Evolutionary conservation across 92 coral and sea anemone genomes (phyloP), one percentile per base, ranked within the genome.

Genomic region (Montipora capitata): DNA sequence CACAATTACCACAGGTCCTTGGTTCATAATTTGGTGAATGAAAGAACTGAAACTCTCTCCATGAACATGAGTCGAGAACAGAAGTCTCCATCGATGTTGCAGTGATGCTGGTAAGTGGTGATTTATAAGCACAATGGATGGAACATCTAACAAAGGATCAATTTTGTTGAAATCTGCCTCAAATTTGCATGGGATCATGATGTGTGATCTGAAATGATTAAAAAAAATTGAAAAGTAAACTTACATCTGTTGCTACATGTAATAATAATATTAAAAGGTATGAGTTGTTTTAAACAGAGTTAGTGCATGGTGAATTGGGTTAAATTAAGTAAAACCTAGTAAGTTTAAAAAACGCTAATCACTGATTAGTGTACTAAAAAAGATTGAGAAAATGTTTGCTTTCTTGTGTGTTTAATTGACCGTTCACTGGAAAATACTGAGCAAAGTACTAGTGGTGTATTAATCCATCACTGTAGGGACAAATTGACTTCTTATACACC

Each of bases 1-100:
- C 10, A 95, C 75, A 17, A 96, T 69, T 5, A 95, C 10, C 8
- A 94, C 72, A 39, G 99, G 99, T 0, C 99, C 99, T 87, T 96
- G 99, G 78, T 96, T 94, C 16, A 79, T 79, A 8, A 96, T 95
- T 81, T 94, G 94, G 68, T 95, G 99, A 7, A 96, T 85, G 40
- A 96, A 92, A 10, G 98, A 89, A 76, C 90, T 95, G 83, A 96
- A 96, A 78, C 98, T 95, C 90, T 95, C 98, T 2, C 99, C 99
- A 80, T 96, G 99, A 67, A 71, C 75, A 76, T 86, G 94, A 59
- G 98, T 95, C 12, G 98, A 92, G 75, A 93, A 95, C 70, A 96
- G 15, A 42, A 96, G 92, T 54, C 98, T 89, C 99, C 99, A 95
- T 45, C 77, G 92, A 85, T 96, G 99, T 4, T 92, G 95, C 44